Base-by-base conservation (phyloP, 2,113 vertebrate species). In the Cranoglanis bouderius region DNA sequence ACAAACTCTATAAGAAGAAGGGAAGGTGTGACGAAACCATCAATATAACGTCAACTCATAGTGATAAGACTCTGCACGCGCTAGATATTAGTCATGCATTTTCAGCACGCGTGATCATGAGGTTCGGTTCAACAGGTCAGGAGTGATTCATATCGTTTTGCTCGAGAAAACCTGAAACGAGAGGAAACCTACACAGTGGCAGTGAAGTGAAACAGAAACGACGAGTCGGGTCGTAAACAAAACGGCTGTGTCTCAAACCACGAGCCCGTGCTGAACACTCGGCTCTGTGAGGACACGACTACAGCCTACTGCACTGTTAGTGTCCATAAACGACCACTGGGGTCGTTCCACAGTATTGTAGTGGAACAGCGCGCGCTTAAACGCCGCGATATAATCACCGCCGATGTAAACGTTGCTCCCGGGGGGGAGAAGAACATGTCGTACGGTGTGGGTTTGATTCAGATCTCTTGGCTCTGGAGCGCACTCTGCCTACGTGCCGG, bases 401-500 rank as follows among this genome's bases (percentile, higher is more conserved):
- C 16, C 55, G 24, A 13, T 38, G 53, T 21, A 57, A 82, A 46
- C 16, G 51, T 19, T 12, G 53, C n/a, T 40, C 81, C 38, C 81
- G 13, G 81, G 63, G 21, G 40, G 21, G 19, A 7, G 40, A 21
- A 5, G 40, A 40, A 13, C 38, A 6, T 18, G 46, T 29, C 10
- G 43, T 21, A 1, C 35, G 81, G 4, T 59, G 70, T 24, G 49
- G 70, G 51, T 77, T 35, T 77, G 72, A 86, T 86, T 86, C 70
- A 43, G 38, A 86, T 86, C 70, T 86, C 70, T 86, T 77, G 85
- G 85, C 85, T 86, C 38, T 2, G 16, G 24, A 6, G 55, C 78
- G 78, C 49, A 1, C 78, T 21, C 78, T 72, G 84, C 53, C 32
- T 86, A 86, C 85, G 85, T 86, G 85, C 85, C n/a, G 53, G 21